A percentile compares a stretch with the other conserved stretches of the same genome.
phyloP scores from a whole-genome alignment of 2,113 vertebrate genomes.

The Platichthys flesus region DNA sequence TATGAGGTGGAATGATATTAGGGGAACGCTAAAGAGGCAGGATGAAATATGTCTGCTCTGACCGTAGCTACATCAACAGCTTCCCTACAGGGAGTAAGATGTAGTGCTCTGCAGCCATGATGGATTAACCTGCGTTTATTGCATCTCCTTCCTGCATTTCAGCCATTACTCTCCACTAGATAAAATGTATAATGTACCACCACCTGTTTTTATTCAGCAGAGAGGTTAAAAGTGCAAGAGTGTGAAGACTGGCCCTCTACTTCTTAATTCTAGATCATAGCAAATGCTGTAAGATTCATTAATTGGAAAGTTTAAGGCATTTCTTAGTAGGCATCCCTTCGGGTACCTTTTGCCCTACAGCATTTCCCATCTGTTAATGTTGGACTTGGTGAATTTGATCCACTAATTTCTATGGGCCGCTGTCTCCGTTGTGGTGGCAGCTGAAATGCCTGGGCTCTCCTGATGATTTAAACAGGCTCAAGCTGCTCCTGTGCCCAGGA shows the following conservation, averaged over 20 bases:
- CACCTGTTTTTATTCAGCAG: constrained; percentile 43
- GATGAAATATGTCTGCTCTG: constrained; percentile 34
- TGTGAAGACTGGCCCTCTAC: neutral
- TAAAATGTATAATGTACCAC: constrained; percentile 6
- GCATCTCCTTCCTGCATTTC: constrained; percentile 30
- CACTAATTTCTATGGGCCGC: constrained; percentile 31
- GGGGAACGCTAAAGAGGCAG: constrained; percentile 26
- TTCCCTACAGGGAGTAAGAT: constrained; percentile 25
- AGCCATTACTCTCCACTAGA: constrained; percentile 34
- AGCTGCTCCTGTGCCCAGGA: constrained; percentile 28
- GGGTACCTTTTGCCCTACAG: neutral
- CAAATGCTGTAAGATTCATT: neutral
- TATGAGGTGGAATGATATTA: constrained; percentile 22
- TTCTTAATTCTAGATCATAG: neutral
- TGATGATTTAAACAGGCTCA: constrained; percentile 62
- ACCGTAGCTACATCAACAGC: constrained; percentile 44
- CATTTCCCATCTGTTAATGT: constrained; percentile 39
- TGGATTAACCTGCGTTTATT: constrained; percentile 59
- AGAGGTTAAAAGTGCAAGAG: constrained; percentile 33
- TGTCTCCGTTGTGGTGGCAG: constrained; percentile 47
- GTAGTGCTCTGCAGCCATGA: constrained; percentile 51
- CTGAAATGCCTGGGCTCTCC: constrained; percentile 35
- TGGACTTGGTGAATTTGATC: constrained; percentile 45
- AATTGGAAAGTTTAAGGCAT: neutral
- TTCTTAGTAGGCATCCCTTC: constrained; percentile 1